phyloP scores from a whole-genome alignment of 2,888 invertebrate genomes.

The Noctua fimbriata region DNA sequence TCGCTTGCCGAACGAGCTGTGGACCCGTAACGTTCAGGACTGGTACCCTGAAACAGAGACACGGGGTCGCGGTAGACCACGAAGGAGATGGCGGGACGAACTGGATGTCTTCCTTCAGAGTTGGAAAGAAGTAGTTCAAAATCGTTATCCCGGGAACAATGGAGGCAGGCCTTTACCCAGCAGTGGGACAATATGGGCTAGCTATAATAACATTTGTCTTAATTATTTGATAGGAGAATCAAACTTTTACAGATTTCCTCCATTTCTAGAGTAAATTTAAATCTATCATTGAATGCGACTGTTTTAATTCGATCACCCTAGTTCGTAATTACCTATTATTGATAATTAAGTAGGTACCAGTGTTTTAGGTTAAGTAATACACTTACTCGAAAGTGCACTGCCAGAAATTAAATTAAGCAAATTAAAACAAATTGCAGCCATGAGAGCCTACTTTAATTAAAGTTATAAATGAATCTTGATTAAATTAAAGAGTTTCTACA shows the following conservation, averaged over 20 bases:
- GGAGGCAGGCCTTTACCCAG: no score
- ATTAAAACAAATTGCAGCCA: constrained; percentile 34
- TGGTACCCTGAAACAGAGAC: no score
- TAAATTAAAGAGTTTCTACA: constrained; percentile 30
- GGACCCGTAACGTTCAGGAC: no score
- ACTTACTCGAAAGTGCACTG: neutral
- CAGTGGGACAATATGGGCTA: no score
- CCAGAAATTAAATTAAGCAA: constrained; percentile 3
- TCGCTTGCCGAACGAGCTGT: no score
- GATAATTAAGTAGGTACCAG: neutral
- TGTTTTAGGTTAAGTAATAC: constrained; percentile 1
- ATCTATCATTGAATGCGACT: no score
- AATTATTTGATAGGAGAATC: neutral
- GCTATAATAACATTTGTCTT: neutral
- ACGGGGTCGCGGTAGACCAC: no score
- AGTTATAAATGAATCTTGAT: constrained; percentile 33
- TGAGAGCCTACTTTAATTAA: constrained; percentile 29
- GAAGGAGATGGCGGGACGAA: no score
- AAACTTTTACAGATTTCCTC: neutral
- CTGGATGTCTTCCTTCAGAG: no score
- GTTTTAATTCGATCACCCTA: neutral
- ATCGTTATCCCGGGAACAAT: no score
- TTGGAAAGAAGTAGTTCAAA: no score
- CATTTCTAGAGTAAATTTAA: neutral
- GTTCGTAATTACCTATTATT: neutral